Conservation (phyloP, 1,140 invertebrate species). For the Sminthurinus signatus region DNA sequence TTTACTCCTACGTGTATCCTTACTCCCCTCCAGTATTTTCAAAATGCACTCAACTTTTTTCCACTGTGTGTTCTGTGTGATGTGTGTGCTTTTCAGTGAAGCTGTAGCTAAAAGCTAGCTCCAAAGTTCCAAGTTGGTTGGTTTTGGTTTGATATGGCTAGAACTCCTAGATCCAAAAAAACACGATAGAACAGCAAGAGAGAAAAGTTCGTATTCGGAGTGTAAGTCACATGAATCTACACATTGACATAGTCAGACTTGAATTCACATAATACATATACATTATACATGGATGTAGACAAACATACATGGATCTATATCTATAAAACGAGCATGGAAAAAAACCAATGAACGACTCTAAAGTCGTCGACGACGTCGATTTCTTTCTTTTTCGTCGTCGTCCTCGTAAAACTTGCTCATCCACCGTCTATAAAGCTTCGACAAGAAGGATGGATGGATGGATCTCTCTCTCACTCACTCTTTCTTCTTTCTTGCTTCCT, state of each 20-base stretch:
- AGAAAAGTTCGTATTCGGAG: no score
- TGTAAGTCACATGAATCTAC: no score
- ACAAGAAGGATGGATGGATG: not conserved
- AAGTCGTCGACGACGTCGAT: not conserved
- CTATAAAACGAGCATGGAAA: not conserved
- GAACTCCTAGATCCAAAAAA: not conserved
- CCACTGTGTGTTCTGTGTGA: not conserved
- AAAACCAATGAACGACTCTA: not conserved
- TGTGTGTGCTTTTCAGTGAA: no score
- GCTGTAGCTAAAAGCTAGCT: no score
- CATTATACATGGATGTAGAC: no score
- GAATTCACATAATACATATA: no score
- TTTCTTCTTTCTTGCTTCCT: not conserved
- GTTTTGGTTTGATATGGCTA: not conserved
- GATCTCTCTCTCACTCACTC: not conserved
- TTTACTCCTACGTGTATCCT: conserved; percentile 4
- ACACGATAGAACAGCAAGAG: not conserved
- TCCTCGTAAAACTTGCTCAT: conserved; percentile 1
- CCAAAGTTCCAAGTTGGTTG: no score
- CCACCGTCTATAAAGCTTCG: conserved; percentile 3
- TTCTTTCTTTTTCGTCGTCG: not conserved
- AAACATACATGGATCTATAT: no score
- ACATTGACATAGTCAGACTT: no score
- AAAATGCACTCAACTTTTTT: not conserved
- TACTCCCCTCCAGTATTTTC: not conserved